Base-by-base conservation (phyloP, 1,140 invertebrate genomes). In the Polypedilum vanderplanki region DNA sequence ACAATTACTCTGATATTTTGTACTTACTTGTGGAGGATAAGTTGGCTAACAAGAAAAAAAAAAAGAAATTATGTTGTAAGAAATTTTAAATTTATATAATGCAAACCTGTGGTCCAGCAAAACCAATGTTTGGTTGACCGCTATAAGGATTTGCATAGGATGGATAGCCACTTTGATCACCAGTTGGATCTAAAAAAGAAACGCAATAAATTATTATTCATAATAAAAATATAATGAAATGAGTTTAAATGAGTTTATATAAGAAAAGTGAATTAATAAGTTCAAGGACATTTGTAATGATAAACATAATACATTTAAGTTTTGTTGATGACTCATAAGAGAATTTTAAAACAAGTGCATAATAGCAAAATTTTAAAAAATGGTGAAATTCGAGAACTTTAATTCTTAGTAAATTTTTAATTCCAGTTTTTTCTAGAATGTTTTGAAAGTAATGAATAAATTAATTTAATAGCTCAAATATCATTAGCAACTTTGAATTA, bases 141-240 rank as follows among this genome's bases (percentile, higher is more conserved):
- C 17, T 17, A 10, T 18, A 18, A 18, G 9, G 20, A 67, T 17
- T 20, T 70, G 65, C n/a, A 10, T n/a, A 1, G 17, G 65, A 20
- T 70, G 65, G 65, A 70, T 70, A 70, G 15, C 64, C 64, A 57
- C 12, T 57, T 15, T 15, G 46, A 57, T 57, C 46, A 15, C n/a
- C n/a, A n/a, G 46, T 57, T 57, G 46, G 46, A 12, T 57, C 46
- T 57, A 15, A 15, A 57, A 57, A 46, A 3, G 12, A 57, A 57
- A 46, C 15, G 24, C 24, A 46, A 46, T 9, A 3, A 46, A 41
- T 41, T 41, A 10, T 41, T 41, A 41, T 5, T 7, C 5, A 41
- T 41, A 12, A 2, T 46, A 1, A 46, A 12, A 46, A 46, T 46
- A 33, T 46, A 46, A 46, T 46, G 8, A 46, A 12, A 46, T 7